Evolutionary conservation across 2,797 vertebrate genomes (phyloP).

Genomic region (Falco novaeseelandiae): DNA sequence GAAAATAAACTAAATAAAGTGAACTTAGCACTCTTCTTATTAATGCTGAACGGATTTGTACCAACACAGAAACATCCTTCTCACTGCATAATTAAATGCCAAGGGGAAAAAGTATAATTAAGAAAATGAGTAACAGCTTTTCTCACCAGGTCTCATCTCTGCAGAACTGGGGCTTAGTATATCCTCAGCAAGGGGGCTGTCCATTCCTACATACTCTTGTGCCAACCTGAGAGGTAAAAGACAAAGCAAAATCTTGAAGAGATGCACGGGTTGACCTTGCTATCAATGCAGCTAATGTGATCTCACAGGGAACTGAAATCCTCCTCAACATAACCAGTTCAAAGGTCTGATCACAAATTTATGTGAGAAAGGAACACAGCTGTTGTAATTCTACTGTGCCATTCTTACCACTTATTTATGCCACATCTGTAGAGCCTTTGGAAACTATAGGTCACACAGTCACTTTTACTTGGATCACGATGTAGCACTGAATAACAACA

Average conservation of each 20-base stretch:
- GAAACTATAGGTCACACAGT: neutral
- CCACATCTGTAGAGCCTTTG: neutral
- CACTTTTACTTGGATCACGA: neutral
- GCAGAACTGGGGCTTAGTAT: slow-evolving; percentile 75
- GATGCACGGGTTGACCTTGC: neutral
- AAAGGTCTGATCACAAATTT: neutral
- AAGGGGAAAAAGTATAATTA: neutral
- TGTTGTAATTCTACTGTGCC: neutral
- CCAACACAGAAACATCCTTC: slow-evolving; percentile 18
- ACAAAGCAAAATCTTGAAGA: neutral
- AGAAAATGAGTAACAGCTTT: slow-evolving; percentile 5
- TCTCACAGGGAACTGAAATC: neutral
- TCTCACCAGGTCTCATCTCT: slow-evolving; percentile 87
- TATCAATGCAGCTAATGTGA: neutral
- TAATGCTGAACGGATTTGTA: slow-evolving; percentile 1
- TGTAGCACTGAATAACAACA: neutral
- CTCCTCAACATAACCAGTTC: neutral
- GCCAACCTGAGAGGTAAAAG: slow-evolving; percentile 61
- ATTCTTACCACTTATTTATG: neutral
- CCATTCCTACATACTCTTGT: slow-evolving; percentile 84
- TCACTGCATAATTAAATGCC: slow-evolving; percentile 47
- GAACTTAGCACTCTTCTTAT: neutral
- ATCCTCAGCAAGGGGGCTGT: slow-evolving; percentile 76
- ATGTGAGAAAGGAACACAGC: neutral
- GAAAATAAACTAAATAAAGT: slow-evolving; percentile 40